These are phyloP conservation scores for Lynx canadensis DNA, from an alignment of 2,113 vertebrate genomes.

Conservation along the genomic window DNA sequence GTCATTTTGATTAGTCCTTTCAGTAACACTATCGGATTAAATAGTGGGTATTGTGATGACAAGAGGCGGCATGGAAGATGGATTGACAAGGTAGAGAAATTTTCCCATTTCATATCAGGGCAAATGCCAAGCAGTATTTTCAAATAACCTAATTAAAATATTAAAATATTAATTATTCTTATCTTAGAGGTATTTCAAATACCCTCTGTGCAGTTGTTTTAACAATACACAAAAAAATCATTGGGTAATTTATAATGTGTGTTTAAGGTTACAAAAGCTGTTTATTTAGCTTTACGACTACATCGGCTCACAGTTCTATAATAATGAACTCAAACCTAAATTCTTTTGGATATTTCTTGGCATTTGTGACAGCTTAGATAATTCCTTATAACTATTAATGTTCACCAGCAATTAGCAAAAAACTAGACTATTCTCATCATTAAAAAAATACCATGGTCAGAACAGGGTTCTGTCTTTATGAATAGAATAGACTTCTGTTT, in stretches of 20 bases:
- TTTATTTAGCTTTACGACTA: not conserved
- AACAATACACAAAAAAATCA: not conserved
- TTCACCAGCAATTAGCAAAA: not conserved
- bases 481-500: constrained; percentile 54
- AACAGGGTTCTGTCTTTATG: not conserved
- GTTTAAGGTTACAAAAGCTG: not conserved
- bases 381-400: constrained; percentile 5
- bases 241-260: not conserved
- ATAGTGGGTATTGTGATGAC: not conserved
- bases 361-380: not conserved
- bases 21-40: not conserved
- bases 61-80: not conserved
- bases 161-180: constrained; percentile 1
- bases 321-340: constrained; percentile 4
- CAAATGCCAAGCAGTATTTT: not conserved
- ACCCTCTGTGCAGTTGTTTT: not conserved
- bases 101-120: not conserved
- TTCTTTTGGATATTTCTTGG: constrained; percentile 14
- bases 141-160: constrained; percentile 39
- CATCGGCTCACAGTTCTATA: not conserved
- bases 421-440: constrained; percentile 2
- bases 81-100: not conserved
- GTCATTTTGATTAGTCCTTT: not conserved
- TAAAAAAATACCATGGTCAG: constrained; percentile 43
- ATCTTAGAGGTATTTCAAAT: constrained; percentile 25